phyloP scores from a whole-genome alignment of 2,797 vertebrate species.

The Mionectes olivaceus region DNA sequence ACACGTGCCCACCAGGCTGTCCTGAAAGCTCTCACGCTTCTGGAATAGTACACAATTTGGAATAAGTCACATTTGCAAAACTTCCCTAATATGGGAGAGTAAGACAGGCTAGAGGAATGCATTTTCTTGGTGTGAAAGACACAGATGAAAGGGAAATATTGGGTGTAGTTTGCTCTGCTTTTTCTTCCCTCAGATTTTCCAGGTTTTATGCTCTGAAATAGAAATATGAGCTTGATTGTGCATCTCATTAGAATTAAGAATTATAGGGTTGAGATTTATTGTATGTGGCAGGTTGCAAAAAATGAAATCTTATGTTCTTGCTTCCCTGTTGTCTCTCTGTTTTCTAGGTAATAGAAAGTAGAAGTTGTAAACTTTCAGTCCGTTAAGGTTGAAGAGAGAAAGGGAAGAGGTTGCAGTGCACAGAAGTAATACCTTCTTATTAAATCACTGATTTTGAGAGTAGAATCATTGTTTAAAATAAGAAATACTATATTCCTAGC shows the following conservation, averaged over 20 bases:
- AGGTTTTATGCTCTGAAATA: not conserved
- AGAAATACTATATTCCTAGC: constrained; percentile 1
- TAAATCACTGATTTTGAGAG: not conserved
- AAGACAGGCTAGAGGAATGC: not conserved
- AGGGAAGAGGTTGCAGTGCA: not conserved
- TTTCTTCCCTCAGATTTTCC: not conserved
- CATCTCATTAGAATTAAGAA: not conserved
- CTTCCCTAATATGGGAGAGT: not conserved
- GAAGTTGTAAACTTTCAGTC: not conserved
- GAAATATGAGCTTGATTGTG: not conserved
- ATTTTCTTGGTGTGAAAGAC: not conserved
- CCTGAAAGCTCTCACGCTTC: not conserved
- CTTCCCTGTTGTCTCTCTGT: not conserved
- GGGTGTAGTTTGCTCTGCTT: not conserved
- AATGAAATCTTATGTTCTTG: not conserved
- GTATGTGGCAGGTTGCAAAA: not conserved
- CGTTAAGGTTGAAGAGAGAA: not conserved
- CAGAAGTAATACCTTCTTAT: not conserved
- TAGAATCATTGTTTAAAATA: not conserved
- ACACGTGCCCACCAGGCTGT: not conserved
- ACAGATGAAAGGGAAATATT: not conserved
- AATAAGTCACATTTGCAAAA: not conserved
- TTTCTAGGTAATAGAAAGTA: not conserved
- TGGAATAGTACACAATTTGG: not conserved
- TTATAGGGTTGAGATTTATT: not conserved